These are phyloP conservation scores for Crenuchus spilurus DNA, from an alignment of 2,797 vertebrate genomes.

Conservation along the genomic window DNA sequence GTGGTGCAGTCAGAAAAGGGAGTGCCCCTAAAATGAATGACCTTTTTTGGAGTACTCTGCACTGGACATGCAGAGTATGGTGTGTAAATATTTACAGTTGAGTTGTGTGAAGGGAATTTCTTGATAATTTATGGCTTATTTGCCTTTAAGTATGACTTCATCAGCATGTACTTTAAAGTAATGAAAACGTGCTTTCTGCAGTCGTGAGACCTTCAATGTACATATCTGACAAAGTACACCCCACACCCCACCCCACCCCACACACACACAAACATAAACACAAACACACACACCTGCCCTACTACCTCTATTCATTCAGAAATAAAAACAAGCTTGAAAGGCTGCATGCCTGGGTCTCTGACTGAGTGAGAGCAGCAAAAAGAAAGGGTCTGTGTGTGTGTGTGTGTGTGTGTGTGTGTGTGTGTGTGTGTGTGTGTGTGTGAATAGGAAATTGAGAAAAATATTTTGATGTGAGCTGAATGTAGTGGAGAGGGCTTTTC, in stretches of 20 bases:
- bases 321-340: background rate
- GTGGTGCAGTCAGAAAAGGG: too few relatives aligned
- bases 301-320: background rate
- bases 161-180: background rate
- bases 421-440: background rate
- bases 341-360: background rate
- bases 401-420: background rate
- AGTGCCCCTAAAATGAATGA: too few relatives aligned
- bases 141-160: background rate
- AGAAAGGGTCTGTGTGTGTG: slow-evolving; percentile 3
- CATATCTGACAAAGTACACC: too few relatives aligned
- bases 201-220: background rate
- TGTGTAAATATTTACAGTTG: too few relatives aligned
- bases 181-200: background rate
- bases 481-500: background rate
- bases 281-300: background rate
- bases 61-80: too few relatives aligned
- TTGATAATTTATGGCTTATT: background rate
- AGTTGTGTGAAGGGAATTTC: background rate
- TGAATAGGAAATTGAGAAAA: background rate
- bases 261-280: background rate
- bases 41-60: too few relatives aligned
- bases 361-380: background rate
- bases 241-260: too few relatives aligned
- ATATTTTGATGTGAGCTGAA: background rate